Evolutionary conservation across 2,888 invertebrate species (phyloP).

Genomic region (Dorcus parallelipipedus): DNA sequence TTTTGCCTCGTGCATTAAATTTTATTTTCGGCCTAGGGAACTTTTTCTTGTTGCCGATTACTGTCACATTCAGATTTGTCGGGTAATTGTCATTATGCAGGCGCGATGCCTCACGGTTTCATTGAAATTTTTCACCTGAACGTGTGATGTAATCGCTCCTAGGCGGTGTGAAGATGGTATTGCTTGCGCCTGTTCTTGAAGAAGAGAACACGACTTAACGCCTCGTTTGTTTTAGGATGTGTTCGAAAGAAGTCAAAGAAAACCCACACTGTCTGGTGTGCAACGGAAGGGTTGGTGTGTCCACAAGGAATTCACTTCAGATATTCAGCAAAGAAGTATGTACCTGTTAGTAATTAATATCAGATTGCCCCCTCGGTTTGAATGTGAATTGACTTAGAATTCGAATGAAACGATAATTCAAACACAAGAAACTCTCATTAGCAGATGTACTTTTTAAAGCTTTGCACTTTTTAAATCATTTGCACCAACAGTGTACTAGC

Average conservation of each 20-base stretch:
- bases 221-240: conserved; percentile 36
- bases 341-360: conserved; percentile 4
- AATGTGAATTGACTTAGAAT: too few species aligned
- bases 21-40: conserved; percentile 34
- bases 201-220: too few species aligned
- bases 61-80: conserved; percentile 12
- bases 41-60: conserved; percentile 31
- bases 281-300: conserved; percentile 54
- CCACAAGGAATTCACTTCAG: conserved; percentile 53
- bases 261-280: conserved; percentile 60
- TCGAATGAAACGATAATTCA: neutral
- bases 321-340: conserved; percentile 52
- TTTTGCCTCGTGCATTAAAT: conserved; percentile 16
- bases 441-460: neutral
- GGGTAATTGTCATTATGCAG: neutral
- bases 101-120: neutral
- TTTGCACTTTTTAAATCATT: neutral
- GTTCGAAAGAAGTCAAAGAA: conserved; percentile 29
- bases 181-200: neutral
- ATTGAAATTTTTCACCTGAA: neutral
- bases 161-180: conserved; percentile 7
- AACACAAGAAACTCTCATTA: neutral
- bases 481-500: too few species aligned
- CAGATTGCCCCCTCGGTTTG: too few species aligned
- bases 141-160: conserved; percentile 7